These are phyloP conservation scores for Bemisia tabaci DNA, from an alignment of 1,140 invertebrate species.

Conservation along the genomic window DNA sequence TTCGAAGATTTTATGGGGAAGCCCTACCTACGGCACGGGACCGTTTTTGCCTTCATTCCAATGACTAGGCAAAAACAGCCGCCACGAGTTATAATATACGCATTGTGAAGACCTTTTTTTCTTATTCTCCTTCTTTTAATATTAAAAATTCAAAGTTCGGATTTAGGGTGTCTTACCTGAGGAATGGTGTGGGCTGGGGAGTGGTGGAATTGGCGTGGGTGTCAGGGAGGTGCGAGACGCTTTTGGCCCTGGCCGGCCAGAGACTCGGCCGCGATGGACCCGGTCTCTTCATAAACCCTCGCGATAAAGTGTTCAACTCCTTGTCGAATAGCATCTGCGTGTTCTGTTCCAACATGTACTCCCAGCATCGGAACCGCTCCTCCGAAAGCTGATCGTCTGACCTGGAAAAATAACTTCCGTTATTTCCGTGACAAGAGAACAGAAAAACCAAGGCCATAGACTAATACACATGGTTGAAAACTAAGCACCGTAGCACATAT, in stretches of 20 bases:
- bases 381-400: constrained; percentile 44
- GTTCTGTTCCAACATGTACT: constrained; percentile 84
- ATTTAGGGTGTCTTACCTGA: too few species aligned
- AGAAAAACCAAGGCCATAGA: not conserved
- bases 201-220: too few species aligned
- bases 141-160: too few species aligned
- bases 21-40: too few species aligned
- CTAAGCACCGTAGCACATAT: not conserved
- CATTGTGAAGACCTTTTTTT: too few species aligned
- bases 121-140: too few species aligned
- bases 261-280: constrained; percentile 18
- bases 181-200: too few species aligned
- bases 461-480: not conserved
- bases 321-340: constrained; percentile 77
- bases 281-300: constrained; percentile 37
- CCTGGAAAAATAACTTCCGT: constrained; percentile 16
- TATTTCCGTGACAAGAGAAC: too few species aligned
- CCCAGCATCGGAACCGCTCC: constrained; percentile 83
- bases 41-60: too few species aligned
- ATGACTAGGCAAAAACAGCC: too few species aligned
- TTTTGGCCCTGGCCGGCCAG: constrained; percentile 20
- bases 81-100: too few species aligned
- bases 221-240: constrained; percentile 18
- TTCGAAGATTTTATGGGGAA: too few species aligned
- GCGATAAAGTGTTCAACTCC: constrained; percentile 63